Evolutionary conservation across 2,888 invertebrate genomes (phyloP).

Genomic region (Bombylius discolor): DNA sequence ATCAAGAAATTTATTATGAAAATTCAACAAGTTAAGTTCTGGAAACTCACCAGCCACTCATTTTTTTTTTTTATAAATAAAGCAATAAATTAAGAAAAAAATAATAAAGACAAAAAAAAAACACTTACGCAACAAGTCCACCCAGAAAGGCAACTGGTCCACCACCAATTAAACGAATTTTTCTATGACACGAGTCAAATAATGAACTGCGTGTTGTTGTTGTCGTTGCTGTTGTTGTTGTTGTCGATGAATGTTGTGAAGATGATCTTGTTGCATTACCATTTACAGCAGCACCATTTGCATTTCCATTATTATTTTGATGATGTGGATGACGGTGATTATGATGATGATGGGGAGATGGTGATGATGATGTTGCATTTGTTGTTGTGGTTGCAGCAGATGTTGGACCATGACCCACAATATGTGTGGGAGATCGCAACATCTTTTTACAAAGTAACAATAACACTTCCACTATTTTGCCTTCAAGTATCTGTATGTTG

Average conservation of each 20-base stretch:
- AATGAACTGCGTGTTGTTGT: constrained; percentile 47
- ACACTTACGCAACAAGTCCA: constrained; percentile 59
- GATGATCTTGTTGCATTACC: constrained; percentile 1
- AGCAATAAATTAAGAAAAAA: background rate
- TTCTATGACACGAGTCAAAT: constrained; percentile 59
- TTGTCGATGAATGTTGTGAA: background rate
- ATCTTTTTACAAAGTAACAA: constrained; percentile 27
- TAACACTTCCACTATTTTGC: constrained; percentile 19
- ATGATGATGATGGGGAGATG: constrained; percentile 9
- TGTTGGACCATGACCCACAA: constrained; percentile 35
- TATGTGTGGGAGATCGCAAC: constrained; percentile 41
- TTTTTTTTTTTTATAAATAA: no score
- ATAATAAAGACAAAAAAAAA: background rate
- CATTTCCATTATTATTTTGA: constrained; percentile 18
- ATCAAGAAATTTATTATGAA: no score
- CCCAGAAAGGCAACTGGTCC: constrained; percentile 52
- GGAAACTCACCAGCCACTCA: no score
- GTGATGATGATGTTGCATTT: constrained; percentile 7
- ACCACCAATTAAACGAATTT: constrained; percentile 56
- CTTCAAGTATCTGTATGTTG: background rate
- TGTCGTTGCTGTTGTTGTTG: constrained; percentile 30
- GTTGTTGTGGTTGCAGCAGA: constrained; percentile 17
- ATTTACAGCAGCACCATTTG: constrained; percentile 3
- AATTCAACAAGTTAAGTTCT: no score
- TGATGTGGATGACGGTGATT: constrained; percentile 3